A percentile compares a stretch with the other conserved stretches of the same genome.
Conservation (phyloP, 2,113 vertebrate genomes). For the Crotalus horridus region DNA sequence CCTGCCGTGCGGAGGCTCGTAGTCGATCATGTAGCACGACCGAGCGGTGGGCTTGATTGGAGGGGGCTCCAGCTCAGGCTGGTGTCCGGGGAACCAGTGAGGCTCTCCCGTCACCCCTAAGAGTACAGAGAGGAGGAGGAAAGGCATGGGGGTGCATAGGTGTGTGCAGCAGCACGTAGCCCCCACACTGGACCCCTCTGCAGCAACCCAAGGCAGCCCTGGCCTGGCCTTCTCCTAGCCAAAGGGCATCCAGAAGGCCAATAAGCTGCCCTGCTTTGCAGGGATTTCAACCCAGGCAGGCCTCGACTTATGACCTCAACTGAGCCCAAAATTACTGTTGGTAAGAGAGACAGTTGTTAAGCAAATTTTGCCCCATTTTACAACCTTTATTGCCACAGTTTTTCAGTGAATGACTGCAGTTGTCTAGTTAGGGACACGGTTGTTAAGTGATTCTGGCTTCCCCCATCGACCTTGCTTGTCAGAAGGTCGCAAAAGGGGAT, state of each 20-base stretch:
- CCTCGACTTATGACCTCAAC: neutral
- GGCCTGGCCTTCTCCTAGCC: too few species aligned
- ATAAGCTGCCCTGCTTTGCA: neutral
- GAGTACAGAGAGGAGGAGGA: slow-evolving; percentile 21
- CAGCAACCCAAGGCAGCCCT: neutral
- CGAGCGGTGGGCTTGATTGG: slow-evolving; percentile 37
- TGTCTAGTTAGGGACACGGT: too few species aligned
- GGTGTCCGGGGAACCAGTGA: slow-evolving; percentile 61
- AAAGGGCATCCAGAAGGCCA: neutral
- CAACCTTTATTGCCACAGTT: neutral
- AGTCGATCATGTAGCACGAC: slow-evolving; percentile 49
- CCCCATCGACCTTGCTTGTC: too few species aligned
- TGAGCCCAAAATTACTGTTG: neutral
- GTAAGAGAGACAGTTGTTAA: neutral
- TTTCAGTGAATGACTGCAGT: neutral
- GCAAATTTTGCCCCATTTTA: neutral
- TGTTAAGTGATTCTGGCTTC: too few species aligned
- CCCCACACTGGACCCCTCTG: neutral
- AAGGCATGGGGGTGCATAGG: neutral
- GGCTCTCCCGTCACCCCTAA: slow-evolving; percentile 54
- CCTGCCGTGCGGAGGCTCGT: slow-evolving; percentile 20
- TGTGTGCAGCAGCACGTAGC: neutral
- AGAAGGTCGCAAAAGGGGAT: neutral
- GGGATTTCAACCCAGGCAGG: neutral
- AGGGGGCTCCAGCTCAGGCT: slow-evolving; percentile 59